These are phyloP conservation scores for Drosophila obscura DNA, from an alignment of 1,140 invertebrate genomes.

Conservation along the genomic window DNA sequence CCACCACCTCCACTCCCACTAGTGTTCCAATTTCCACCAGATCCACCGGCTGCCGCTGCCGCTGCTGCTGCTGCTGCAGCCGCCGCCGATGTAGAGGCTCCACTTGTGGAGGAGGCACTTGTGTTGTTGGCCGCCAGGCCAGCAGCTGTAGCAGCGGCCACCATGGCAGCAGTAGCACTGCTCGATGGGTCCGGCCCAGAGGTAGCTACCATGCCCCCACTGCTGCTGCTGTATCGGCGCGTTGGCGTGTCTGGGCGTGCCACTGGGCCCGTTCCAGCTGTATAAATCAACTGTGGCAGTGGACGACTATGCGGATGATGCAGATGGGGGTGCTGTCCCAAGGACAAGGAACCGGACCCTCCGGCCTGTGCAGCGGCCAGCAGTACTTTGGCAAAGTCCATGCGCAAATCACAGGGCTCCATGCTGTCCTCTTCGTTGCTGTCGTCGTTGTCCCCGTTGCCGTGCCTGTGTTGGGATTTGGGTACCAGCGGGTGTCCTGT, in stretches of 20 bases:
- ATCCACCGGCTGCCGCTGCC: conserved; percentile 36
- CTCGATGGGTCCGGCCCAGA: conserved; percentile 39
- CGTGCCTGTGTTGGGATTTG: conserved; percentile 44
- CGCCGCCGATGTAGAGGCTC: neutral
- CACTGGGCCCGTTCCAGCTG: conserved; percentile 19
- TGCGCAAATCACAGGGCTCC: conserved; percentile 76
- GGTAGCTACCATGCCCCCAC: conserved; percentile 18
- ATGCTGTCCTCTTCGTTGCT: conserved; percentile 39
- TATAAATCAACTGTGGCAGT: conserved; percentile 45
- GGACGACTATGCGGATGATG: conserved; percentile 47
- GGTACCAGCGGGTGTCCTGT: conserved; percentile 24
- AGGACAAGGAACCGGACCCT: conserved; percentile 24
- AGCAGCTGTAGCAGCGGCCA: conserved; percentile 35
- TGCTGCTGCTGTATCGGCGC: conserved; percentile 71
- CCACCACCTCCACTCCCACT: conserved; percentile 36
- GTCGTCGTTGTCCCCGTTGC: conserved; percentile 51
- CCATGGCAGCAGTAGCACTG: conserved; percentile 44
- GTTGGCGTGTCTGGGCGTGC: conserved; percentile 43
- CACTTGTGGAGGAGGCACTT: conserved; percentile 43
- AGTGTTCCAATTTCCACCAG: conserved; percentile 19
- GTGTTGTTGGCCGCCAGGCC: conserved; percentile 42
- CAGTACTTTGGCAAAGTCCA: conserved; percentile 56
- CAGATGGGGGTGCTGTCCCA: conserved; percentile 42
- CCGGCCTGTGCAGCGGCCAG: conserved; percentile 48
- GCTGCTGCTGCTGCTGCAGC: conserved; percentile 57